These are phyloP conservation scores for Diabrotica virgifera DNA, from an alignment of 1,140 invertebrate genomes.

Conservation along the genomic window DNA sequence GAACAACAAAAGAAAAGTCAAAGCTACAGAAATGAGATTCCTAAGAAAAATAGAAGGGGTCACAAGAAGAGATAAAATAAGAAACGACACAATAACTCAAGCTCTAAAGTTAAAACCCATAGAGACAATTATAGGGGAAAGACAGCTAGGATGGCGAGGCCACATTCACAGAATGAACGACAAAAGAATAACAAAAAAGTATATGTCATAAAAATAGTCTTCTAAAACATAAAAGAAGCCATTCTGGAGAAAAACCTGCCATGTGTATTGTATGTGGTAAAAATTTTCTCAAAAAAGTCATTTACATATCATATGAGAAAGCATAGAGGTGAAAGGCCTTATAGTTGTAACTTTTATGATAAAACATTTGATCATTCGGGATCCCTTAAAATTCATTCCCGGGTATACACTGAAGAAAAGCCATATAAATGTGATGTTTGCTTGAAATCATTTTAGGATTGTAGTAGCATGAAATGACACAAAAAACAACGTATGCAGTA, in stretches of 20 bases:
- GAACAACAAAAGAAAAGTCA: too few relatives aligned
- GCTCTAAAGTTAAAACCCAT: too few relatives aligned
- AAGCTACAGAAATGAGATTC: too few relatives aligned
- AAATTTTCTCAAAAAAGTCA: slow-evolving; percentile 68
- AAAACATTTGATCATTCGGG: slow-evolving; percentile 33
- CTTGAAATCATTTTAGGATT: slow-evolving; percentile 34
- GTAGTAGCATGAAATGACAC: slow-evolving; percentile 33
- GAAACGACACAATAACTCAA: too few relatives aligned
- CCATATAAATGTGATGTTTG: slow-evolving; percentile 40
- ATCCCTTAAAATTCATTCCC: slow-evolving; percentile 57
- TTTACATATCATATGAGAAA: slow-evolving; percentile 63
- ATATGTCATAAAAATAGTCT: slow-evolving; percentile 63
- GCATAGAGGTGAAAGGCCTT: slow-evolving; percentile 54
- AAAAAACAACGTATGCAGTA: slow-evolving; percentile 17
- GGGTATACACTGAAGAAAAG: slow-evolving; percentile 60
- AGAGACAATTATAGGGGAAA: too few relatives aligned
- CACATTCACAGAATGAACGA: too few relatives aligned
- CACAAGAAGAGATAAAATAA: too few relatives aligned
- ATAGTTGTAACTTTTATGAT: slow-evolving; percentile 29
- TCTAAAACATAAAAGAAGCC: slow-evolving; percentile 63
- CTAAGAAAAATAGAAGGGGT: too few relatives aligned
- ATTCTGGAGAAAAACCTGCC: slow-evolving; percentile 69
- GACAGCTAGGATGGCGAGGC: too few relatives aligned
- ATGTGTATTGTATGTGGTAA: slow-evolving; percentile 69
- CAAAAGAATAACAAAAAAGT: too few relatives aligned